A percentile compares a stretch with the other conserved stretches of the same genome.
These are phyloP conservation scores for Oceanodroma tethys DNA, from an alignment of 2,113 vertebrate genomes.

Conservation along the genomic window DNA sequence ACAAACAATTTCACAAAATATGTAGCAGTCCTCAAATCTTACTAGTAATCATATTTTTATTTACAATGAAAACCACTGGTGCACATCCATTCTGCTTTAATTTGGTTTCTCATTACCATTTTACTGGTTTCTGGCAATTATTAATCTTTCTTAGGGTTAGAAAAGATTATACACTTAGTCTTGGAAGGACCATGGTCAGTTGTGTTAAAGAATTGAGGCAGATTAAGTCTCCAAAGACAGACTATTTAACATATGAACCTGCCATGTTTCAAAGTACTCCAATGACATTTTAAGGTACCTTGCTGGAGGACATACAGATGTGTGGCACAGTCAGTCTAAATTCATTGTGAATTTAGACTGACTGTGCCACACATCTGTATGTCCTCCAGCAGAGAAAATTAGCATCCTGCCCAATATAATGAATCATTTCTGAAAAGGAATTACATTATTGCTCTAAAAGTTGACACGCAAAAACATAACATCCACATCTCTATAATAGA, in stretches of 20 bases:
- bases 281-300: not conserved
- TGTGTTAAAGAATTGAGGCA: not conserved
- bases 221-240: not conserved
- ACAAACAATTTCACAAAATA: not conserved
- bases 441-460: not conserved
- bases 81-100: not conserved
- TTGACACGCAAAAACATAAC: not conserved
- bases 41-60: not conserved
- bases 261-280: not conserved
- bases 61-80: not conserved
- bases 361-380: not conserved
- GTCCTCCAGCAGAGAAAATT: not conserved
- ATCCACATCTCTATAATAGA: not conserved
- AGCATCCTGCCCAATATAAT: not conserved
- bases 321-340: too few species aligned
- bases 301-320: too few species aligned
- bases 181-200: not conserved
- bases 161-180: not conserved
- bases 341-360: not conserved
- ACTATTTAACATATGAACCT: not conserved
- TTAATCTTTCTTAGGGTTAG: not conserved
- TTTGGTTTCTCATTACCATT: not conserved
- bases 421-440: not conserved
- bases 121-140: not conserved
- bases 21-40: not conserved